Conservation (phyloP, 1,140 invertebrate genomes). For the Acyrthosiphon pisum region DNA sequence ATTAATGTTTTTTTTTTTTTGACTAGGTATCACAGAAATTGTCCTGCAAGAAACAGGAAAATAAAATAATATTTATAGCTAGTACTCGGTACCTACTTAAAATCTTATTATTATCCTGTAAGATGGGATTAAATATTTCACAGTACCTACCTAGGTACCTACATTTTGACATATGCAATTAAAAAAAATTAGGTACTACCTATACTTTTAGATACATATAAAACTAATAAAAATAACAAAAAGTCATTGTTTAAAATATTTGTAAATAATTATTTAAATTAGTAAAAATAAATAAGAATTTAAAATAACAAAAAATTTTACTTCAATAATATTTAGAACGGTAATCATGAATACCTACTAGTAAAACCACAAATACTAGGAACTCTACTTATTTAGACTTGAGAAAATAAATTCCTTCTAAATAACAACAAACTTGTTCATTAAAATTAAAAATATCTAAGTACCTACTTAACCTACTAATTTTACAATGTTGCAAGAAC, state of each 20-base stretch:
- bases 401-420: background rate
- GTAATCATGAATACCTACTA: background rate
- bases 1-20: conserved; percentile 45
- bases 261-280: background rate
- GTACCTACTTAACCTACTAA: background rate
- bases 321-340: background rate
- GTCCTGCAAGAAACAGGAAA: conserved; percentile 56
- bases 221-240: background rate
- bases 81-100: background rate
- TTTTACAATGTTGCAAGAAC: background rate
- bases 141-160: background rate
- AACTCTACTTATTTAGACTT: background rate
- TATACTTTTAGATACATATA: background rate
- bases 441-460: background rate
- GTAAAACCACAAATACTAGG: background rate
- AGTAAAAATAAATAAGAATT: background rate
- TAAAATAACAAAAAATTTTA: too few species aligned
- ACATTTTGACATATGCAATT: too few species aligned
- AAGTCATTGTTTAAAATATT: background rate
- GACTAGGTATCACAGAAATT: conserved; percentile 54
- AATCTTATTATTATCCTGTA: background rate
- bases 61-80: conserved; percentile 45
- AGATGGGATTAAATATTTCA: background rate
- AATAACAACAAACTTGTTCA: background rate
- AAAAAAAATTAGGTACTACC: too few species aligned